Percentiles rank a stretch among this genome's conserved stretches.
These are phyloP conservation scores for Perognathus longimembris DNA, from an alignment of 2,113 vertebrate species.

Conservation along the genomic window DNA sequence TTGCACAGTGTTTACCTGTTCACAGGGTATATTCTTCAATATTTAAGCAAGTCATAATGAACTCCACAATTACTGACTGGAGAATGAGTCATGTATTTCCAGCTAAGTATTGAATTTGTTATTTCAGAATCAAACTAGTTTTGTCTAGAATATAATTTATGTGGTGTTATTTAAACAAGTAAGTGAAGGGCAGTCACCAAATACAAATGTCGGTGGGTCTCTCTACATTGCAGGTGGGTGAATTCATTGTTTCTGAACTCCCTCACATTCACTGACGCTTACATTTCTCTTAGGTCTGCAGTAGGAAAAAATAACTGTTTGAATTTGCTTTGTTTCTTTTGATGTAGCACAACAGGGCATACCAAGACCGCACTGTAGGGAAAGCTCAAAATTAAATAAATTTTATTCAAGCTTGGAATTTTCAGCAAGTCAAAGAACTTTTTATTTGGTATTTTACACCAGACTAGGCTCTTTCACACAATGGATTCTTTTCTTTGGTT, in stretches of 20 bases:
- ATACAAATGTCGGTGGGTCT: background rate
- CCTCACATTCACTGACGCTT: background rate
- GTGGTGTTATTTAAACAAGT: conserved; percentile 10
- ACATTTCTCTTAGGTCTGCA: background rate
- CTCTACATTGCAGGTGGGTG: background rate
- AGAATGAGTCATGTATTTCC: conserved; percentile 10
- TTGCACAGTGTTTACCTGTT: background rate
- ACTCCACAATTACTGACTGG: background rate
- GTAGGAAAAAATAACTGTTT: background rate
- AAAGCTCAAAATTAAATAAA: conserved; percentile 28
- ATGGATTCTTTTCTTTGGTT: conserved; percentile 11
- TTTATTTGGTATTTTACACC: conserved; percentile 46
- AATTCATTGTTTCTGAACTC: conserved; percentile 9
- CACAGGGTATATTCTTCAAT: background rate
- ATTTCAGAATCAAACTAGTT: conserved; percentile 20
- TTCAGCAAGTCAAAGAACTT: conserved; percentile 47
- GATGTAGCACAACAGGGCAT: background rate
- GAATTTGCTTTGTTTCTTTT: conserved; percentile 47
- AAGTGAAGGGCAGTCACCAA: background rate
- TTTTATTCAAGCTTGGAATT: conserved; percentile 51
- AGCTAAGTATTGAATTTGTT: conserved; percentile 12
- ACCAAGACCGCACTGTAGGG: conserved; percentile 28
- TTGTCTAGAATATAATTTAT: background rate
- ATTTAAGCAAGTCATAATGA: background rate
- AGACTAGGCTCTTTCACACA: background rate